phyloP scores from a whole-genome alignment of 2,888 invertebrate species.

The Ommatoiulus sabulosus region DNA sequence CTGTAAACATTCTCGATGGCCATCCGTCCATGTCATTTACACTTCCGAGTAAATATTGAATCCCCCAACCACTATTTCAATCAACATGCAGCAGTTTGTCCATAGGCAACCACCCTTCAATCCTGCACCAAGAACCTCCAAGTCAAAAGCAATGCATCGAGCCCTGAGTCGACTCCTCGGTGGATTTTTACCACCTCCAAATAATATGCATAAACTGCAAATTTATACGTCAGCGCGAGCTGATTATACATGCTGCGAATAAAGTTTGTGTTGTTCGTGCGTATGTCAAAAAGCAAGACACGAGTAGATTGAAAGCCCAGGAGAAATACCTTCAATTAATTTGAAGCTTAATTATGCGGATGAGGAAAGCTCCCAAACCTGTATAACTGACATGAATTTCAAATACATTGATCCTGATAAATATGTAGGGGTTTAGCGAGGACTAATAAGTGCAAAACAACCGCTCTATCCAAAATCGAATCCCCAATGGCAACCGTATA shows the following conservation, averaged over 20 bases:
- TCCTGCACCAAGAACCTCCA: neutral
- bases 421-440: constrained; percentile 4
- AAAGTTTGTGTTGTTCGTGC: constrained; percentile 9
- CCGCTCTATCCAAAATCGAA: neutral
- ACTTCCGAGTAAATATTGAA: constrained; percentile 36
- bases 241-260: constrained; percentile 27
- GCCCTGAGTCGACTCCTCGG: neutral
- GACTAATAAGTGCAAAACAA: constrained; percentile 40
- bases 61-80: constrained; percentile 29
- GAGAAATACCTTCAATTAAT: constrained; percentile 43
- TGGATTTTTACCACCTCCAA: neutral
- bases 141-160: neutral
- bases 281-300: constrained; percentile 31
- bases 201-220: constrained; percentile 21
- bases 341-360: constrained; percentile 40
- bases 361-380: constrained; percentile 26
- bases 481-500: neutral
- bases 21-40: constrained; percentile 11
- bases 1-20: constrained; percentile 1
- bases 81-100: neutral
- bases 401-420: constrained; percentile 36
- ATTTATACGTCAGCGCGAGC: constrained; percentile 30
- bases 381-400: constrained; percentile 39
- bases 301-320: constrained; percentile 12
- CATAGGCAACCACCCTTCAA: neutral